Evolutionary conservation across 2,113 vertebrate genomes (phyloP).

Genomic region (Oreochromis aureus): DNA sequence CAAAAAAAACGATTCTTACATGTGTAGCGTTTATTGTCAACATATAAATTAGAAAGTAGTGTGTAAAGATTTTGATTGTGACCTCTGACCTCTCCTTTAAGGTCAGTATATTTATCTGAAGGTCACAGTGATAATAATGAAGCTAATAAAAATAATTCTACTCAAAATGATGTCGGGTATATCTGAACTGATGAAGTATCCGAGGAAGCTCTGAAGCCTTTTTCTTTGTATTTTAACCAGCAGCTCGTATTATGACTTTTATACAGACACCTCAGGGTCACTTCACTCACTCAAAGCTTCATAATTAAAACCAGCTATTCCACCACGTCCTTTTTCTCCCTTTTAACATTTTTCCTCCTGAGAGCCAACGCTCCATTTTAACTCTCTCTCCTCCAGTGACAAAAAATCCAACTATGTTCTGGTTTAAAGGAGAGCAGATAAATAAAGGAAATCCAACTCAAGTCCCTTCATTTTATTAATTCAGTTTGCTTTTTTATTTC

Average conservation of each 20-base stretch:
- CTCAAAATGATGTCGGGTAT: not conserved
- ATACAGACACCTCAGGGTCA: not conserved
- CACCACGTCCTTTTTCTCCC: not conserved
- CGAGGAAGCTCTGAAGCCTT: not conserved
- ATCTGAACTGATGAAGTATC: fast-evolving
- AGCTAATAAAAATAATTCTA: not conserved
- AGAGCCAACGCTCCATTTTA: not conserved
- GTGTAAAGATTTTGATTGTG: not conserved
- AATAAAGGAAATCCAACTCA: not conserved
- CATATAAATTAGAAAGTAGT: not conserved
- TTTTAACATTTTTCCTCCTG: not conserved
- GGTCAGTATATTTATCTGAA: not conserved
- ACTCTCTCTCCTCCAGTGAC: fast-evolving
- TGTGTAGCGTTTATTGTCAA: fast-evolving
- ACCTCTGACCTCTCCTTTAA: not conserved
- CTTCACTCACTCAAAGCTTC: not conserved
- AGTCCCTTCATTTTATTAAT: fast-evolving
- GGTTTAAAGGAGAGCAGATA: not conserved
- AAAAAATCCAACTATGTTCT: not conserved
- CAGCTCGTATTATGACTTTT: not conserved
- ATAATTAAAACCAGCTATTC: not conserved
- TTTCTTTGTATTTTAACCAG: not conserved
- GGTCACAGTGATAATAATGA: not conserved
- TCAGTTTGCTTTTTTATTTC: fast-evolving
- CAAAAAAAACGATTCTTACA: not conserved